A percentile compares a stretch with the other conserved stretches of the same genome.
These are phyloP conservation scores for Amblyopsis hoosieri DNA, from an alignment of 2,797 vertebrate species.

Conservation along the genomic window DNA sequence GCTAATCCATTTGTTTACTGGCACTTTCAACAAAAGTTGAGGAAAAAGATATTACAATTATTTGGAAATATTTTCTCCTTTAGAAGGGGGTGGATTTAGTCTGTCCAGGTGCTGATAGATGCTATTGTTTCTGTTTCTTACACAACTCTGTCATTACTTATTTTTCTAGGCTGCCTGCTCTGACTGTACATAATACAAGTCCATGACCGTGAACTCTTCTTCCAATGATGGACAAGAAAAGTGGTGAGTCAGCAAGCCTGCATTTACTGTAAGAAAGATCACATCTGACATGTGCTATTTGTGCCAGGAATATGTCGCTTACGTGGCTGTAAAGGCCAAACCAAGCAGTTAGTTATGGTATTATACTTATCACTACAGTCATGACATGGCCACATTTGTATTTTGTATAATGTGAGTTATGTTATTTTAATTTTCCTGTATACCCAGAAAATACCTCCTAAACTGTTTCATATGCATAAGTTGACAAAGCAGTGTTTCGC, in stretches of 20 bases:
- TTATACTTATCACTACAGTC: background rate
- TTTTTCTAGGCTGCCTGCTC: conserved; percentile 63
- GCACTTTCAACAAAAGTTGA: too few species aligned
- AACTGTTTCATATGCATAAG: conserved; percentile 44
- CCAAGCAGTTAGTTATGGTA: conserved; percentile 2
- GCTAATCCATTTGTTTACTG: too few species aligned
- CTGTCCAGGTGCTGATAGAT: background rate
- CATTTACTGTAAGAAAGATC: conserved; percentile 16
- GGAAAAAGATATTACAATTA: too few species aligned
- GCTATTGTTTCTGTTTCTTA: conserved; percentile 34
- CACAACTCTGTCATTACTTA: conserved; percentile 24
- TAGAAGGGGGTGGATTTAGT: background rate
- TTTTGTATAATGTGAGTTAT: conserved; percentile 13
- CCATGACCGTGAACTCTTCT: conserved; percentile 76
- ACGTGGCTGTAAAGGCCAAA: background rate
- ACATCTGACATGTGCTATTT: conserved; percentile 4
- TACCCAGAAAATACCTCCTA: conserved; percentile 3
- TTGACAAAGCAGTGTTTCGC: conserved; percentile 51
- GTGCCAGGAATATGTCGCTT: background rate
- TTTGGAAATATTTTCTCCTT: background rate
- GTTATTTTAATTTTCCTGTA: conserved; percentile 17
- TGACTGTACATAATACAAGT: conserved; percentile 66
- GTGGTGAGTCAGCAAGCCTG: conserved; percentile 66
- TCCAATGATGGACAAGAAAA: conserved; percentile 85
- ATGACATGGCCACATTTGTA: conserved; percentile 7